Evolutionary conservation across 2,888 invertebrate species (phyloP).

Genomic region (Amphipoea lucens): DNA sequence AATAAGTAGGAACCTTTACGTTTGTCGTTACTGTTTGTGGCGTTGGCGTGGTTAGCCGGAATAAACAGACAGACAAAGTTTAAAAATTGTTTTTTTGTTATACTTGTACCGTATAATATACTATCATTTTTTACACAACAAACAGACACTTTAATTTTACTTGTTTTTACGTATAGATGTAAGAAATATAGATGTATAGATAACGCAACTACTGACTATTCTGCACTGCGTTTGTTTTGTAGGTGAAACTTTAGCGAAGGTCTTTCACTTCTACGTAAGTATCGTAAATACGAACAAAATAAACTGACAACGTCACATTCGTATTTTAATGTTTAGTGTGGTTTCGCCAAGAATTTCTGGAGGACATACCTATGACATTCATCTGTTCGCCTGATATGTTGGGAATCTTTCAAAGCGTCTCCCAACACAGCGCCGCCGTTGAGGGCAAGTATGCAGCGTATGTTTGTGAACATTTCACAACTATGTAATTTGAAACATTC

Average conservation of each 20-base stretch:
- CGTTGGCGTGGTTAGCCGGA: background rate
- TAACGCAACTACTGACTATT: background rate
- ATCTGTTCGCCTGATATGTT: conserved; percentile 69
- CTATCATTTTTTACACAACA: background rate
- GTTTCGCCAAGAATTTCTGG: conserved; percentile 56
- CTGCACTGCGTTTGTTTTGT: conserved; percentile 28
- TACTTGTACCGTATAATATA: no score
- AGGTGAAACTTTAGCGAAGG: conserved; percentile 39
- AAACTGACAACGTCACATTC: conserved; percentile 40
- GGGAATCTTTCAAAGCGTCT: conserved; percentile 77
- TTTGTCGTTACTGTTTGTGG: background rate
- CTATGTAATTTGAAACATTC: conserved; percentile 73
- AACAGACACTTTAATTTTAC: background rate
- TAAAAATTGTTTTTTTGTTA: no score
- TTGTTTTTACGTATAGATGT: background rate
- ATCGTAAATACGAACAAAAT: conserved; percentile 52
- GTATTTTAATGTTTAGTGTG: conserved; percentile 58
- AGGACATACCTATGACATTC: conserved; percentile 61
- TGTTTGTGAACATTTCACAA: conserved; percentile 73
- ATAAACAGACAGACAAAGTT: background rate
- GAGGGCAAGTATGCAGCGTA: conserved; percentile 68
- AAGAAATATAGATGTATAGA: background rate
- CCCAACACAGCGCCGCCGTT: conserved; percentile 58
- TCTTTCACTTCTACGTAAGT: conserved; percentile 23
- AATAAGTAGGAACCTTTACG: background rate